A percentile compares a stretch with the other conserved stretches of the same genome.
Conservation (phyloP, 2,113 vertebrate species). For the Apteryx owenii region DNA sequence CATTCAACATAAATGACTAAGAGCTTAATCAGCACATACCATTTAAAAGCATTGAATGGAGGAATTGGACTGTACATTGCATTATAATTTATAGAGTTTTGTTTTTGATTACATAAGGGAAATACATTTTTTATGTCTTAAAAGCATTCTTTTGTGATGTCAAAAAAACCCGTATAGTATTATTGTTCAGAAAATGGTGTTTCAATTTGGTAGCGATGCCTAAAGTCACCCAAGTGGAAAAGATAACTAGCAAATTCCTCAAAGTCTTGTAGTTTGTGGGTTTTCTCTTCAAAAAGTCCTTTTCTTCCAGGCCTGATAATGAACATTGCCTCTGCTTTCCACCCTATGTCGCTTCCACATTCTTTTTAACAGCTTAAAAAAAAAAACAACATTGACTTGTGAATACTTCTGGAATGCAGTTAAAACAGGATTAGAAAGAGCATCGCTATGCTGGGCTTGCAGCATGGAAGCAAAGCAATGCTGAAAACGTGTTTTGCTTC, state of each 20-base stretch:
- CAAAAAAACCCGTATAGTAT: slow-evolving; percentile 58
- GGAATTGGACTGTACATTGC: slow-evolving; percentile 69
- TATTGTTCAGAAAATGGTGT: slow-evolving; percentile 74
- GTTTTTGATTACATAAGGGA: slow-evolving; percentile 79
- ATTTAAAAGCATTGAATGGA: slow-evolving; percentile 73
- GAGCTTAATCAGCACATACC: slow-evolving; percentile 73
- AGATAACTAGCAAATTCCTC: slow-evolving; percentile 72
- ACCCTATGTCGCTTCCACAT: neutral
- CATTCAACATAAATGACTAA: slow-evolving; percentile 72
- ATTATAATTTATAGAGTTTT: slow-evolving; percentile 77
- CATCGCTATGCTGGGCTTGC: slow-evolving; percentile 51
- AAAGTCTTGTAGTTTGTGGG: slow-evolving; percentile 65
- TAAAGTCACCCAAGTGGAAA: slow-evolving; percentile 74
- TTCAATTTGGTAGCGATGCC: slow-evolving; percentile 71
- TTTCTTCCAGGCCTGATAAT: slow-evolving; percentile 69
- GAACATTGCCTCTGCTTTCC: slow-evolving; percentile 41
- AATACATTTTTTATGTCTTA: slow-evolving; percentile 76
- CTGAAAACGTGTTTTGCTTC: slow-evolving; percentile 47
- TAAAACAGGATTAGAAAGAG: slow-evolving; percentile 67
- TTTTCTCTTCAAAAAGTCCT: neutral
- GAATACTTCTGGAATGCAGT: slow-evolving; percentile 54
- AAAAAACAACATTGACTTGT: slow-evolving; percentile 41
- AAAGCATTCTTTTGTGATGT: slow-evolving; percentile 73
- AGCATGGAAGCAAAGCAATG: slow-evolving; percentile 49
- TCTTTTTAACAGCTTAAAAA: slow-evolving; percentile 43